These are phyloP conservation scores for Tetragonisca angustula DNA, from an alignment of 2,888 invertebrate species.

Conservation along the genomic window DNA sequence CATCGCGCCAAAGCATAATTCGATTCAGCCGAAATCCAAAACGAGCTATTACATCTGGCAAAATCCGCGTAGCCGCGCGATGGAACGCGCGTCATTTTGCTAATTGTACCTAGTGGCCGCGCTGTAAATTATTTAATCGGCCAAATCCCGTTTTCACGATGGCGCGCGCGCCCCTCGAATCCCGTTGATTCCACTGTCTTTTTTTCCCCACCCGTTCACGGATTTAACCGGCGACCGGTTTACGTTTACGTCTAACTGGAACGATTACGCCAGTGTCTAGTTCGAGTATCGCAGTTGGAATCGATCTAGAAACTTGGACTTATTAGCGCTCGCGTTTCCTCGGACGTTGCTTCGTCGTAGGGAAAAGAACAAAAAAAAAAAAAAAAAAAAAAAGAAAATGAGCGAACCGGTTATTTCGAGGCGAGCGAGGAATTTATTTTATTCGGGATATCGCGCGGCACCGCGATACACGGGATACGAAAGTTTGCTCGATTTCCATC, in stretches of 20 bases:
- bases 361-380: too few relatives aligned
- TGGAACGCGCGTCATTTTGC: constrained; percentile 52
- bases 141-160: constrained; percentile 47
- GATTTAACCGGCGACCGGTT: constrained; percentile 7
- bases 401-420: not conserved
- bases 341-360: not conserved
- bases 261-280: not conserved
- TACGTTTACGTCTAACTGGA: not conserved
- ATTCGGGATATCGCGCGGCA: not conserved
- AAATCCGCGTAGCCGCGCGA: constrained; percentile 28
- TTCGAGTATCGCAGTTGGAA: not conserved
- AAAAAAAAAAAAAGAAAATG: not conserved
- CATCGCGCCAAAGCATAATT: constrained; percentile 54
- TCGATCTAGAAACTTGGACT: constrained; percentile 1
- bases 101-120: constrained; percentile 52
- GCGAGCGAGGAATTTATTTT: constrained; percentile 9
- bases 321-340: not conserved
- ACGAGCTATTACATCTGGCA: constrained; percentile 38
- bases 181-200: constrained; percentile 27
- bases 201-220: not conserved
- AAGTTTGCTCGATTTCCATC: constrained; percentile 25
- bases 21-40: constrained; percentile 58
- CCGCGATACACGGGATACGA: not conserved
- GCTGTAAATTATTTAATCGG: constrained; percentile 61
- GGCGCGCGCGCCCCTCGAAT: not conserved